Evolutionary conservation across 2,888 invertebrate genomes (phyloP), one percentile per base, ranked within the genome.

Genomic region (Eubasilissa splendida): DNA sequence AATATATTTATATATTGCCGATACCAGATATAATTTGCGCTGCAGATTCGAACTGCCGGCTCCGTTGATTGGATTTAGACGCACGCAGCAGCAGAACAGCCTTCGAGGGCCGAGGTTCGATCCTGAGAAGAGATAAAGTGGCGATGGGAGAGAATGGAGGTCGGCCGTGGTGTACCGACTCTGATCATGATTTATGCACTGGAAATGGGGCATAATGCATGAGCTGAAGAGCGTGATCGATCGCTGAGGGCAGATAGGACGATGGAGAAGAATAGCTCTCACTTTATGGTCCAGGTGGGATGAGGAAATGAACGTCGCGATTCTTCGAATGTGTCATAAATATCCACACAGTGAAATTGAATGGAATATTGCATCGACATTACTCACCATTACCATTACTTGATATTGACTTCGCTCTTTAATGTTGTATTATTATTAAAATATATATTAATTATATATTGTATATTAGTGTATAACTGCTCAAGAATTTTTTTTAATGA

Each of bases 161-260:
- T 14, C 71, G 54, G 54, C 50, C 12, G 52, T 12, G 71, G 71
- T 71, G 54, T 54, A 54, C 71, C 22, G 71, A 14, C 42, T 4
- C 9, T 42, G 73, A 79, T 79, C 79, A 79, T 65, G 79, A 79
- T 73, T 79, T 73, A 74, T 79, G 79, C 74, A 33, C 65, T 79
- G 73, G 79, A 79, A 79, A 79, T 79, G 79, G 74, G 79, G 54
- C 74, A 74, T 79, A 79, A 79, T 79, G 65, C 79, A 74, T 74
- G 66, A 22, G 56, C 65, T 7, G n/a, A 42, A 33, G 56, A 74
- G 79, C 65, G 74, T 74, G 79, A 74, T 74, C 60, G 79, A 79
- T 79, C n/a, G 76, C 50, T 56, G 63, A 78, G 58, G 22, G 73
- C 71, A 66, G 73, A 79, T 78, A 73, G 52, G 50, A 68, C 11